Evolutionary conservation across 1,140 invertebrate species (phyloP).

Genomic region (Meteorus sp.): DNA sequence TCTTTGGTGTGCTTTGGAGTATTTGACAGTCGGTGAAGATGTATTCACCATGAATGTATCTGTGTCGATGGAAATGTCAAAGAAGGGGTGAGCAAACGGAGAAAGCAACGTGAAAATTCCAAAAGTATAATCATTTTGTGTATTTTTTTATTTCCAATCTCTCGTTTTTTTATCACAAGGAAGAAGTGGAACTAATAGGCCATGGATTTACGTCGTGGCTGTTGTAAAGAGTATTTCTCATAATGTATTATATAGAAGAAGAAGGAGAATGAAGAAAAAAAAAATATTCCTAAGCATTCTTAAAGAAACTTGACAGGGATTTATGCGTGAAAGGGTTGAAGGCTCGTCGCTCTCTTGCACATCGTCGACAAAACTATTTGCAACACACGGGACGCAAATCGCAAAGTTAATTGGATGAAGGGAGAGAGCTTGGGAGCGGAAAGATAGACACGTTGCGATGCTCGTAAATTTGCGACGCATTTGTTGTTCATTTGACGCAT

Average conservation of each 20-base stretch:
- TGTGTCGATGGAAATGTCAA: neutral
- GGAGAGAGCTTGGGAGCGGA: too few species aligned
- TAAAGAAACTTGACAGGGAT: conserved; percentile 9
- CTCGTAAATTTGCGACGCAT: conserved; percentile 10
- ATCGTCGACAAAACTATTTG: conserved; percentile 13
- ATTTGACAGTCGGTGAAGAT: neutral
- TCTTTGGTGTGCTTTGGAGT: neutral
- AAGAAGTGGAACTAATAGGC: neutral
- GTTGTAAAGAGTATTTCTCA: too few species aligned
- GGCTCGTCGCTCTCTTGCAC: too few species aligned
- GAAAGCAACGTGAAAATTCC: too few species aligned
- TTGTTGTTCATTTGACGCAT: neutral
- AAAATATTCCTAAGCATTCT: neutral
- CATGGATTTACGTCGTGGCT: neutral
- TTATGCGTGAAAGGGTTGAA: conserved; percentile 13
- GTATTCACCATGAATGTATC: too few species aligned
- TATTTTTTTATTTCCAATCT: too few species aligned
- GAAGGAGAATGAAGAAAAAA: too few species aligned
- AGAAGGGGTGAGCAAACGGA: neutral
- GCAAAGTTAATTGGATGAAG: conserved; percentile 10
- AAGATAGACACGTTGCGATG: too few species aligned
- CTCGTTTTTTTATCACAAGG: too few species aligned
- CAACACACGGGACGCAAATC: conserved; percentile 10
- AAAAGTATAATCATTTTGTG: too few species aligned
- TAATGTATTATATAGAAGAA: too few species aligned